Conservation (phyloP, 2,797 vertebrate genomes). For the Erethizon dorsatum region DNA sequence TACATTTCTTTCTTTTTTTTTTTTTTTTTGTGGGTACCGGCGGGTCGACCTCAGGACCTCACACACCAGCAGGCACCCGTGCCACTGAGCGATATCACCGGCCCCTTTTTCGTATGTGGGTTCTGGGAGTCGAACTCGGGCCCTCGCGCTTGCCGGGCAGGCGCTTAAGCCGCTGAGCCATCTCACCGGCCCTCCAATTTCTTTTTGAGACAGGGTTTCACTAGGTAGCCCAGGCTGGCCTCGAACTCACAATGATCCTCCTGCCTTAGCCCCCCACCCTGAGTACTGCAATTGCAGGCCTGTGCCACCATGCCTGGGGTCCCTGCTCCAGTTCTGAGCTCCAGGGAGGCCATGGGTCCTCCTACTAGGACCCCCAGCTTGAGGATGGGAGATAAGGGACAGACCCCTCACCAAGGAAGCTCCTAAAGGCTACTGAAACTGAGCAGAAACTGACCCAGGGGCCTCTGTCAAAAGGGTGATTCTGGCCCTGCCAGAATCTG, state of each 20-base stretch:
- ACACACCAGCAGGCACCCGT: too few species aligned
- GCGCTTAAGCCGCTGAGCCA: too few species aligned
- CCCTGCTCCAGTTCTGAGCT: neutral
- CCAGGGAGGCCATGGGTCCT: neutral
- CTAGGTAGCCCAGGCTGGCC: neutral
- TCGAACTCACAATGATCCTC: neutral
- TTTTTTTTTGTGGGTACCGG: too few species aligned
- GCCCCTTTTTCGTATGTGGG: too few species aligned
- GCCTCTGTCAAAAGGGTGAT: conserved; percentile 45
- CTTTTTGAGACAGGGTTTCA: neutral
- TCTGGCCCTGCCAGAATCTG: neutral
- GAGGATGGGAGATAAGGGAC: neutral
- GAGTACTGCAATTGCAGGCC: neutral
- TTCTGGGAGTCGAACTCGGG: too few species aligned
- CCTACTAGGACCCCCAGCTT: neutral
- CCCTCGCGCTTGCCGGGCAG: too few species aligned
- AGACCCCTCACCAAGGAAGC: neutral
- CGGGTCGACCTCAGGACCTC: too few species aligned
- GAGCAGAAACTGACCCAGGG: conserved; percentile 70
- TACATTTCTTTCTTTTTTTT: too few species aligned
- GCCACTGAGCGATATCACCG: too few species aligned
- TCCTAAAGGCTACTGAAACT: conserved; percentile 31
- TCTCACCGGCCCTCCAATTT: neutral
- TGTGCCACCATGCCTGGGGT: neutral
- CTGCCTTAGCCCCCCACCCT: neutral